A percentile compares a stretch with the other conserved stretches of the same genome.
Conservation (phyloP, 2,797 vertebrate genomes). For the Hemitrygon akajei region DNA sequence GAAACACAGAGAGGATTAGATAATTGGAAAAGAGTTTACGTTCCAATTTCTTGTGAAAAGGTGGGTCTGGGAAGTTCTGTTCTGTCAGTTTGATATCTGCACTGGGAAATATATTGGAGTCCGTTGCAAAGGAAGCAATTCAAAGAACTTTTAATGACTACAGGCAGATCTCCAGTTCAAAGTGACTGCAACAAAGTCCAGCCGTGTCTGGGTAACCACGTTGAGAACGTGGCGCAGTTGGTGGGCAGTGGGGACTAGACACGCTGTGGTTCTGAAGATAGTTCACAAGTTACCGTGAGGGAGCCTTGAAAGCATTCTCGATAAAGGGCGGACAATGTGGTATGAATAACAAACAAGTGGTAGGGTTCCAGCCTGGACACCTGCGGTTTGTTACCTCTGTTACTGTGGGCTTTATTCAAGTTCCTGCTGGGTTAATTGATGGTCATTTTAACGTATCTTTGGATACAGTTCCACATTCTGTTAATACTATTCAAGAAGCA, state of each 20-base stretch:
- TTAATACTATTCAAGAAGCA: background rate
- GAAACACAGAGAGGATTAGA: background rate
- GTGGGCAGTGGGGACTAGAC: background rate
- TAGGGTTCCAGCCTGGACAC: background rate
- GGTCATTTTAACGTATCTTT: background rate
- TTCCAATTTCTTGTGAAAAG: background rate
- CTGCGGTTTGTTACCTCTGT: background rate
- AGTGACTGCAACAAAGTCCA: background rate
- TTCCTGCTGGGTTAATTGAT: background rate
- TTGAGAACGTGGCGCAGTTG: background rate
- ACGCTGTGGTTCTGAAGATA: background rate
- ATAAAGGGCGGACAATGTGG: background rate
- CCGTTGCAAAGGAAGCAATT: constrained; percentile 12
- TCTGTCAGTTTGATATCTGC: background rate
- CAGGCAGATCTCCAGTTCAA: background rate
- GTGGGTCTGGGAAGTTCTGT: background rate
- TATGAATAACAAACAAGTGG: background rate
- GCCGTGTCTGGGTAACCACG: background rate
- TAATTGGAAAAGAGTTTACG: background rate
- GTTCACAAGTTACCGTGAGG: background rate
- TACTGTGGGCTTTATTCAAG: background rate
- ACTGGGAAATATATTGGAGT: background rate
- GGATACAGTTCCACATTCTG: background rate
- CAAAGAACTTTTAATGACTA: background rate
- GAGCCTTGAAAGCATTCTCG: background rate